phyloP scores from a whole-genome alignment of 2,113 vertebrate genomes.

The Hippolais icterina region DNA sequence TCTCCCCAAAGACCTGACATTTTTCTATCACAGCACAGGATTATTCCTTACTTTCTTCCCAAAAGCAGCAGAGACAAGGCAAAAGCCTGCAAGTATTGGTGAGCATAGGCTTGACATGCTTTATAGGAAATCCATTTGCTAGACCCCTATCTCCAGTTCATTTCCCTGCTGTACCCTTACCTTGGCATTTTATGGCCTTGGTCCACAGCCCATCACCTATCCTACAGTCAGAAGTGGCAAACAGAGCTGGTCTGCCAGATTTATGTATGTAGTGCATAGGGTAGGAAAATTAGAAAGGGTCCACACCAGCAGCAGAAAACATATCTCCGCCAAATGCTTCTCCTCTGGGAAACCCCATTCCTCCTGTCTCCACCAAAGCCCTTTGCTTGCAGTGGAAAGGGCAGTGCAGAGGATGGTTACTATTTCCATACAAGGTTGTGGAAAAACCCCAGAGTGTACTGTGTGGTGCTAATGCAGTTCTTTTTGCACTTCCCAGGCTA shows the following conservation, averaged over 20 bases:
- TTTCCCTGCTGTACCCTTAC: neutral
- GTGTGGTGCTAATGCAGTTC: neutral
- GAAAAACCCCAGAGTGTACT: neutral
- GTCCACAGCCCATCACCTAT: neutral
- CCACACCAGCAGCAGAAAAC: neutral
- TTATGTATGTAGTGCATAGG: neutral
- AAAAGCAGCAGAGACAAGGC: neutral
- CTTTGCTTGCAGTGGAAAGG: neutral
- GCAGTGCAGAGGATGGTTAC: neutral
- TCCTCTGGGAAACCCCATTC: neutral
- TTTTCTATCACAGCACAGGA: neutral
- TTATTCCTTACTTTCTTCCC: neutral
- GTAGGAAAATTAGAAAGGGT: neutral
- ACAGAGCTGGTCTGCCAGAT: neutral
- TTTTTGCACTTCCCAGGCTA: constrained; percentile 75
- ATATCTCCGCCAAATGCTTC: neutral
- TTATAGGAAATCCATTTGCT: neutral
- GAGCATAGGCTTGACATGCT: neutral
- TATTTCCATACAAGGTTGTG: neutral
- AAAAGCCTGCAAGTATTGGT: neutral
- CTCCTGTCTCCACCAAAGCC: neutral
- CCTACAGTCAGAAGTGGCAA: neutral
- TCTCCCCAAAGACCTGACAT: neutral
- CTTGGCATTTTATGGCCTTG: neutral
- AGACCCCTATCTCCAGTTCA: accelerated